A percentile compares a stretch with the other conserved stretches of the same genome.
Evolutionary conservation across 2,797 vertebrate species (phyloP).

Genomic region (Premnoplex brunnescens): DNA sequence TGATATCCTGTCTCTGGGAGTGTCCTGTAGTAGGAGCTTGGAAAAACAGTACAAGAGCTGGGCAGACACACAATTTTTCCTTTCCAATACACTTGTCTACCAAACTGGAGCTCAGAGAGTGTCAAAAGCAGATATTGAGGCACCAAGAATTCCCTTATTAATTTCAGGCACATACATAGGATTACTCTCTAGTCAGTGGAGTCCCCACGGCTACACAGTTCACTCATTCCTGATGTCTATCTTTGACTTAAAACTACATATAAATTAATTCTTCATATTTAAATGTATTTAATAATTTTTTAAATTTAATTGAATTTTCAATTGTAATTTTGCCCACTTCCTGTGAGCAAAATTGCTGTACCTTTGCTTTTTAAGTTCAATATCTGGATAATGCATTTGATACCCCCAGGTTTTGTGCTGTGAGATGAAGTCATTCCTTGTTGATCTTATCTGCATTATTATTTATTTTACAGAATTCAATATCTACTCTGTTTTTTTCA

Average conservation of each 20-base stretch:
- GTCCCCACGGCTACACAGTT: neutral
- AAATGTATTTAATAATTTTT: neutral
- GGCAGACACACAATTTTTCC: neutral
- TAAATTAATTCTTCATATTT: neutral
- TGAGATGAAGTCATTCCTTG: neutral
- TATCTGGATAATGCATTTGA: neutral
- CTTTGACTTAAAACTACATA: neutral
- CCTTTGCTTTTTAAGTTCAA: neutral
- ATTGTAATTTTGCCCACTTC: neutral
- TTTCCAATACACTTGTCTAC: neutral
- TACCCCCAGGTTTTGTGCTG: neutral
- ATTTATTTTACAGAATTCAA: neutral
- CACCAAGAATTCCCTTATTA: neutral
- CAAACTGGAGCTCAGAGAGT: neutral
- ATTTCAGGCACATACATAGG: neutral
- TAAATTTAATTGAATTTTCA: neutral
- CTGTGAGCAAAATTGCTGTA: neutral
- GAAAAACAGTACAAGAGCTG: neutral
- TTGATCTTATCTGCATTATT: neutral
- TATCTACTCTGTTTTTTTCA: neutral
- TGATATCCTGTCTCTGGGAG: neutral
- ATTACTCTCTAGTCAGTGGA: neutral
- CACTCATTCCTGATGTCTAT: fast-evolving
- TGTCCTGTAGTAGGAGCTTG: neutral
- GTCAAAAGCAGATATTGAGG: neutral